Evolutionary conservation across 2,113 vertebrate species (phyloP).

Genomic region (Eretmochelys imbricata): DNA sequence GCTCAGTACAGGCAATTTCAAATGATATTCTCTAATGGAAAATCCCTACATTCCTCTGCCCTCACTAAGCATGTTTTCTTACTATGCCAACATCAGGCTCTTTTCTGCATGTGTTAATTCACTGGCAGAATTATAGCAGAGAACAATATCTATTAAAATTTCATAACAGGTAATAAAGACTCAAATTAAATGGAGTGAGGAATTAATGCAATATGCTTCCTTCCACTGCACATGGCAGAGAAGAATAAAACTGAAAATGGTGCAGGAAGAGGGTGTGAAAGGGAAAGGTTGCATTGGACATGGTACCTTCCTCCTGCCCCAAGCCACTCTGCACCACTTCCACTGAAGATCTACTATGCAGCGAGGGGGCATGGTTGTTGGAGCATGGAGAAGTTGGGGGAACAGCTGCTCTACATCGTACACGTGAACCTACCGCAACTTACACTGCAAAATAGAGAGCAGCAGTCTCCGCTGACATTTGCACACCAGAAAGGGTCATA

Average conservation of each 20-base stretch:
- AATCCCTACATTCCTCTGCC: not conserved
- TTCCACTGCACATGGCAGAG: not conserved
- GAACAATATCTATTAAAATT: conserved; percentile 58
- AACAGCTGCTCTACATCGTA: not conserved
- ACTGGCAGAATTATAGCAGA: not conserved
- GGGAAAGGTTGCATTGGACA: not conserved
- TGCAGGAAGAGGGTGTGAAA: not conserved
- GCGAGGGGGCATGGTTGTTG: not conserved
- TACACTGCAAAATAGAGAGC: not conserved
- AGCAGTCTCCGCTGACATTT: not conserved
- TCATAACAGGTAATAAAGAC: conserved; percentile 52
- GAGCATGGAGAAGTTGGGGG: not conserved
- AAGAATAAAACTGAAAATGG: not conserved
- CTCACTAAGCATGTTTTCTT: fast-evolving
- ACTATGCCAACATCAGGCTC: not conserved
- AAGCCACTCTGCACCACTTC: not conserved
- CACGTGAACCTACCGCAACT: not conserved
- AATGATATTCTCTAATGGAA: conserved; percentile 8
- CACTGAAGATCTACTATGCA: not conserved
- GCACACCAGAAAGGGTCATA: not conserved
- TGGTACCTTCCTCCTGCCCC: not conserved
- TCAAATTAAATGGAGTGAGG: conserved; percentile 43
- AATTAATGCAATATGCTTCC: conserved; percentile 35
- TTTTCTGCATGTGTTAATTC: not conserved
- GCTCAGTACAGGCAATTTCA: not conserved